Conservation (phyloP, 2,888 invertebrate genomes). For the Marronus borbonicus region DNA sequence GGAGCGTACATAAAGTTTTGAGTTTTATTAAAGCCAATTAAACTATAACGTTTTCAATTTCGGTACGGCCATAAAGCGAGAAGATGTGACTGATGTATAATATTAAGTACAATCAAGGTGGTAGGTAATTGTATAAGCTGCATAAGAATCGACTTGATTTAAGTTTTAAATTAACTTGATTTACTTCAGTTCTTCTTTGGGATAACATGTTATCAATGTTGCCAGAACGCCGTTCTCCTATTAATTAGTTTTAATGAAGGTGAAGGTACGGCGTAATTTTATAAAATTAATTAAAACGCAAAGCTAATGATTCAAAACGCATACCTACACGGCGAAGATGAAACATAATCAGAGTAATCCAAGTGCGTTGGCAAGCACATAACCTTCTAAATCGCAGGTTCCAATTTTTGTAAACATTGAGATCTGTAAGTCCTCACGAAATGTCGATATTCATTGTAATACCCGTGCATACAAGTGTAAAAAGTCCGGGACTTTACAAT, state of each 20-base stretch:
- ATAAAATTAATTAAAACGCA: conserved; percentile 4
- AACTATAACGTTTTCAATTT: conserved; percentile 68
- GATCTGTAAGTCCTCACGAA: too few species aligned
- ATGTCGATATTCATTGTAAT: too few species aligned
- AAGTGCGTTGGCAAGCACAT: too few species aligned
- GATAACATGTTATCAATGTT: conserved; percentile 11
- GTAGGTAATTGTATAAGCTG: conserved; percentile 51
- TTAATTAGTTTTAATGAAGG: conserved; percentile 17
- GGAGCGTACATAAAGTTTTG: conserved; percentile 56
- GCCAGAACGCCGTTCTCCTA: neutral
- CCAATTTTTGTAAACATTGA: too few species aligned
- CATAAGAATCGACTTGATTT: conserved; percentile 54
- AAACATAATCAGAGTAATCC: too few species aligned
- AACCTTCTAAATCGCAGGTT: too few species aligned
- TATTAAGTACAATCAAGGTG: conserved; percentile 54
- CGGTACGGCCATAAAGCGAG: conserved; percentile 62
- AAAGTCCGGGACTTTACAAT: too few species aligned
- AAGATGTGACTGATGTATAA: conserved; percentile 60
- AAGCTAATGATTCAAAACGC: neutral
- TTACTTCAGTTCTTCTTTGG: conserved; percentile 25
- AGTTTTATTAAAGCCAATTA: conserved; percentile 67
- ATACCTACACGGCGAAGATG: neutral
- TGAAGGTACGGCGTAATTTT: neutral
- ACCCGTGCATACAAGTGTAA: too few species aligned
- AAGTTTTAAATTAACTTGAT: conserved; percentile 50